These are phyloP conservation scores for Drosophila melanocephala DNA, from an alignment of 2,888 invertebrate species.

Conservation along the genomic window DNA sequence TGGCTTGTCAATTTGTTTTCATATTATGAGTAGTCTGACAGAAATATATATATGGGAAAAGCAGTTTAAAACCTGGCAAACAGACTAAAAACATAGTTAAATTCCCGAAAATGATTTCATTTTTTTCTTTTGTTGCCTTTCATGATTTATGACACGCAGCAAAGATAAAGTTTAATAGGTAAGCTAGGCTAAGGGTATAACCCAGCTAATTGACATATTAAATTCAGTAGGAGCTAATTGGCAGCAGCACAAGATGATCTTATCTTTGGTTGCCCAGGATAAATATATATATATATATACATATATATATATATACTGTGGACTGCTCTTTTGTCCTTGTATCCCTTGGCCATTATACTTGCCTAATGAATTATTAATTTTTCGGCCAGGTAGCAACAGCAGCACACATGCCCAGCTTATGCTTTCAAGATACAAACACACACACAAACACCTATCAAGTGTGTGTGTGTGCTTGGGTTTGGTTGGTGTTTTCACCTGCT, in stretches of 20 bases:
- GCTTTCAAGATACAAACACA: slow-evolving; percentile 7
- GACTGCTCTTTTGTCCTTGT: slow-evolving; percentile 12
- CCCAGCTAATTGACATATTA: slow-evolving; percentile 10
- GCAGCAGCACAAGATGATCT: neutral
- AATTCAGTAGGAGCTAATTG: slow-evolving; percentile 11
- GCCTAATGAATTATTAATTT: slow-evolving; percentile 57
- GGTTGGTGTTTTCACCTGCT: slow-evolving; percentile 3
- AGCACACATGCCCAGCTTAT: slow-evolving; percentile 8
- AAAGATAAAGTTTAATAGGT: neutral
- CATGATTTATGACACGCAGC: neutral
- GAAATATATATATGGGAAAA: neutral
- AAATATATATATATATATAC: neutral
- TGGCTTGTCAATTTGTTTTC: neutral
- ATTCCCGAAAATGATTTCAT: neutral
- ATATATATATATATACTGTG: neutral
- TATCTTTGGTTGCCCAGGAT: slow-evolving; percentile 1
- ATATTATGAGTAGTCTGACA: slow-evolving; percentile 1
- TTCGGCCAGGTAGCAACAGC: slow-evolving; percentile 30
- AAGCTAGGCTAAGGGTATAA: neutral
- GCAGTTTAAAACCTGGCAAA: neutral
- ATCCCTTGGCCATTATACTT: slow-evolving; percentile 39
- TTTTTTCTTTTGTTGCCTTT: neutral
- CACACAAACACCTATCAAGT: neutral
- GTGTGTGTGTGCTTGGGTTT: neutral
- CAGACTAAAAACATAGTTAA: neutral